Conservation (phyloP, 2,888 invertebrate genomes). For the Tetrapedia diversipes region DNA sequence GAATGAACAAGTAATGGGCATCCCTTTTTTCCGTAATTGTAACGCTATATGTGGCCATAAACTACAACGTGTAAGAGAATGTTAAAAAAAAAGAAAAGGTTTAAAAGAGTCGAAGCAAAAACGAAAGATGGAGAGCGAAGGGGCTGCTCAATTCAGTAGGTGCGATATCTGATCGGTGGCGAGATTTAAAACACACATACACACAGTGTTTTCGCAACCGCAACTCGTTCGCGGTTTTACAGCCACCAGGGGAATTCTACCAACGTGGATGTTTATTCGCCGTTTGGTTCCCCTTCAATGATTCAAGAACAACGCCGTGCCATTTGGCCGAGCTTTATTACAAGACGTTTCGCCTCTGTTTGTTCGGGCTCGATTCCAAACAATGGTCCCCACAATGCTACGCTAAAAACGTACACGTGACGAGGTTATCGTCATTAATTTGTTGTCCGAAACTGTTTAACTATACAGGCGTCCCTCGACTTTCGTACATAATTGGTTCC, state of each 20-base stretch:
- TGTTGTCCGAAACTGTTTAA: too few species aligned
- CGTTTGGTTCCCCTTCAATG: conserved; percentile 59
- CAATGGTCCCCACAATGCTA: not conserved
- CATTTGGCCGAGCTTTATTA: conserved; percentile 31
- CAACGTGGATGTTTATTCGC: conserved; percentile 50
- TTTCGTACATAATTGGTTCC: too few species aligned
- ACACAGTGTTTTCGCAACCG: conserved; percentile 53
- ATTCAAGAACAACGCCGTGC: conserved; percentile 45
- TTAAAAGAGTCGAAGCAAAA: not conserved
- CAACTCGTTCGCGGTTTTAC: conserved; percentile 64
- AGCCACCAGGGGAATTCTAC: conserved; percentile 39
- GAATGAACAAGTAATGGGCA: too few species aligned
- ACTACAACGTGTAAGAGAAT: too few species aligned
- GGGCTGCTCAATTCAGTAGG: conserved; percentile 34
- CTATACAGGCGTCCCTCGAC: too few species aligned
- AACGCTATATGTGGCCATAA: too few species aligned
- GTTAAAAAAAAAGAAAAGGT: not conserved
- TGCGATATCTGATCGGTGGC: conserved; percentile 52
- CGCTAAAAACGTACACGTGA: not conserved
- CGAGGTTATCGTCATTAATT: too few species aligned
- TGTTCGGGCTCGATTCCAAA: conserved; percentile 7
- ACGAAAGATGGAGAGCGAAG: not conserved
- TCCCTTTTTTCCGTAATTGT: too few species aligned
- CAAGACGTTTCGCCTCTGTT: conserved; percentile 14
- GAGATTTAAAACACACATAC: conserved; percentile 48